Evolutionary conservation across 2,113 vertebrate species (phyloP).

Genomic region (Chaetorhynchus papuensis): DNA sequence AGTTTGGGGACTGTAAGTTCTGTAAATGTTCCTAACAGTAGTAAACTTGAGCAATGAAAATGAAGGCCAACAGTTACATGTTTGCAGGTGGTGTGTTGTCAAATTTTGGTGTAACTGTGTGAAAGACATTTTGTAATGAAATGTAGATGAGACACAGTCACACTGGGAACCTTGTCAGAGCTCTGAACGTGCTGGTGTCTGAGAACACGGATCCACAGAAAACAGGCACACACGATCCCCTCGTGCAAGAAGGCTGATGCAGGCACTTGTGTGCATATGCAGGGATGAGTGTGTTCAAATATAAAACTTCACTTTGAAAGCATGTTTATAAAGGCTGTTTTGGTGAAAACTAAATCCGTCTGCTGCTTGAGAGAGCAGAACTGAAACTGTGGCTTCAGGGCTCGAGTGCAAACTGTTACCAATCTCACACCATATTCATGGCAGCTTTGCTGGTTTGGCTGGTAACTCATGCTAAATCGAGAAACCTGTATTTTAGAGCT

Average conservation of each 20-base stretch:
- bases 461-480: not conserved
- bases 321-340: not conserved
- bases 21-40: not conserved
- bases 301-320: not conserved
- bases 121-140: not conserved
- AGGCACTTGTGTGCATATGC: not conserved
- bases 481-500: not conserved
- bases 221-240: accelerated
- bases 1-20: not conserved
- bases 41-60: not conserved
- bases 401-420: not conserved
- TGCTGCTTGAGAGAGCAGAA: not conserved
- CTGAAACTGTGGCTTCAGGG: not conserved
- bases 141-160: not conserved
- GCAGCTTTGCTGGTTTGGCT: not conserved
- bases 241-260: not conserved
- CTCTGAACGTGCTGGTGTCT: not conserved
- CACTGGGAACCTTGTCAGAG: not conserved
- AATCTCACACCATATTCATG: not conserved
- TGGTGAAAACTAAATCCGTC: not conserved
- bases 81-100: not conserved
- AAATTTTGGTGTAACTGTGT: not conserved
- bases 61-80: not conserved
- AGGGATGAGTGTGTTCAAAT: not conserved
- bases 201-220: not conserved